Evolutionary conservation across 2,797 vertebrate species (phyloP).

Genomic region (Coregonus ussuriensis): DNA sequence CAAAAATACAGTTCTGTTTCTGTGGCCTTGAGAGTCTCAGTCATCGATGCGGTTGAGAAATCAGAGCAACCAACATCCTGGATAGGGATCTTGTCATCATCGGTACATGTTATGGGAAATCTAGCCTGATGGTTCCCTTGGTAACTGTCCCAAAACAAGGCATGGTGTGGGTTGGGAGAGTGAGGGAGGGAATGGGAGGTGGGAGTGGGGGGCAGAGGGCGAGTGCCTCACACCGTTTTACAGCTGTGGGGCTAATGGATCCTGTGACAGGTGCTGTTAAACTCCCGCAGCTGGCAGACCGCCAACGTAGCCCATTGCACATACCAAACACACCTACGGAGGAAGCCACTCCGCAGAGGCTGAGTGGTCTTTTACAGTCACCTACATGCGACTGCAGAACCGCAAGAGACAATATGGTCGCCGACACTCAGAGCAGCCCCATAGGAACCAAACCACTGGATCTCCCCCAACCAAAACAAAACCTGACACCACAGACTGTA

Average conservation of each 20-base stretch:
- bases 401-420: neutral
- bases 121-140: constrained; percentile 2
- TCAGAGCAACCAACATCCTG: too few relatives aligned
- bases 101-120: neutral
- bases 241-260: neutral
- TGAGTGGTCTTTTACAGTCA: neutral
- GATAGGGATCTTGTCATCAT: too few relatives aligned
- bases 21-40: too few relatives aligned
- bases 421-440: too few relatives aligned
- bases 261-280: constrained; percentile 9
- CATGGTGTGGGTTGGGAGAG: too few relatives aligned
- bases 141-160: neutral
- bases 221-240: constrained; percentile 4
- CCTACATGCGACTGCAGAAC: neutral
- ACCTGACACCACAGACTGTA: constrained; percentile 24
- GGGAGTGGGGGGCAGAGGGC: too few relatives aligned
- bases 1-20: too few relatives aligned
- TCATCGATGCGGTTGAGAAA: too few relatives aligned
- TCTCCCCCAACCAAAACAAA: constrained; percentile 23
- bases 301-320: neutral
- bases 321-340: neutral
- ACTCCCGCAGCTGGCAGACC: constrained; percentile 1
- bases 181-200: too few relatives aligned
- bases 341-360: neutral
- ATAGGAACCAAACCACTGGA: neutral